Conservation (phyloP, 2,888 invertebrate species). For the Tupiocoris notatus region DNA sequence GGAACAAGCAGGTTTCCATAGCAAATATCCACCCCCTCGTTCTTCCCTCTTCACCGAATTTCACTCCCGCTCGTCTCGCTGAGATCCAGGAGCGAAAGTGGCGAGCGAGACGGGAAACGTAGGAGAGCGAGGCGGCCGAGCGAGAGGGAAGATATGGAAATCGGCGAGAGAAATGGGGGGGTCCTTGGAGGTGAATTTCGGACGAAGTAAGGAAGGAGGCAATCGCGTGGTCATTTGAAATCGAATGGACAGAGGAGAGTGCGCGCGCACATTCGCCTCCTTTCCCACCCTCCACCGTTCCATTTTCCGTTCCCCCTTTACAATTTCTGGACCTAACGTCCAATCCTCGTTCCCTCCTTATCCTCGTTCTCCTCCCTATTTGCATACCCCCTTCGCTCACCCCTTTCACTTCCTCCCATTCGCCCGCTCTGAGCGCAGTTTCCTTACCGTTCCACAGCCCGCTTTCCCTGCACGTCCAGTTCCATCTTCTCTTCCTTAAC, state of each 20-base stretch:
- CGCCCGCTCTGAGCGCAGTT: not conserved
- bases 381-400: constrained; percentile 14
- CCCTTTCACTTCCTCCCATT: not conserved
- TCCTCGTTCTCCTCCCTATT: constrained; percentile 21
- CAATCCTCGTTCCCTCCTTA: not conserved
- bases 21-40: constrained; percentile 20
- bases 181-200: constrained; percentile 42
- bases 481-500: constrained; percentile 9
- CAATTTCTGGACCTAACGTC: constrained; percentile 3
- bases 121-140: not conserved
- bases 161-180: not conserved
- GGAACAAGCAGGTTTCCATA: constrained; percentile 41
- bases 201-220: constrained; percentile 42
- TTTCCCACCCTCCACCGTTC: not conserved
- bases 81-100: constrained; percentile 10
- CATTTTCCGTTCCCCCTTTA: not conserved
- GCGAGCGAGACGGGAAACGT: not conserved
- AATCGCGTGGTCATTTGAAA: constrained; percentile 42
- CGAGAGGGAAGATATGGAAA: not conserved
- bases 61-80: not conserved
- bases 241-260: constrained; percentile 35
- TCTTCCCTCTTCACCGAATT: not conserved
- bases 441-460: not conserved
- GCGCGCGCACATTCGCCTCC: constrained; percentile 16
- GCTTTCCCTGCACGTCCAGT: not conserved